Conservation (phyloP, 1,140 invertebrate genomes). For the Solenopsis invicta region DNA sequence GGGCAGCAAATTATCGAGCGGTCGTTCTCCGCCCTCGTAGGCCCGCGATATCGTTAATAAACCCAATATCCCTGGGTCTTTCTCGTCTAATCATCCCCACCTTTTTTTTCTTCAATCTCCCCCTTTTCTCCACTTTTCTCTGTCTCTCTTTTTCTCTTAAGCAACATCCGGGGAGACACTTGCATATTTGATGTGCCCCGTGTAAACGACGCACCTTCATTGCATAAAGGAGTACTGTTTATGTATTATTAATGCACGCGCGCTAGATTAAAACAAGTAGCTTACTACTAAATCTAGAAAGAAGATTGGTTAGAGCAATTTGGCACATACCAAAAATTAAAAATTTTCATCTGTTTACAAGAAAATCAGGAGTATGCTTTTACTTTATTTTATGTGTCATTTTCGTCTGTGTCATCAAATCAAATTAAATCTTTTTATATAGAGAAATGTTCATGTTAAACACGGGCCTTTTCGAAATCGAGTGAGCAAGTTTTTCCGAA, state of each 20-base stretch:
- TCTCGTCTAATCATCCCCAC: slow-evolving; percentile 85
- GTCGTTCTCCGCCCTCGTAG: slow-evolving; percentile 80
- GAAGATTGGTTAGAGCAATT: slow-evolving; percentile 36
- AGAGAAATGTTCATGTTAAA: neutral
- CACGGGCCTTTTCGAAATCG: neutral
- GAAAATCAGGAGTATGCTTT: neutral
- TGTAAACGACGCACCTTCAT: slow-evolving; percentile 83
- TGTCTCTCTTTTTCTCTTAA: slow-evolving; percentile 59
- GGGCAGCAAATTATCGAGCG: slow-evolving; percentile 83
- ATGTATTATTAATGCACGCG: slow-evolving; percentile 83
- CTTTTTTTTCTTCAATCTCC: slow-evolving; percentile 62
- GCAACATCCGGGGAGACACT: slow-evolving; percentile 79
- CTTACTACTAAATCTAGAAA: neutral
- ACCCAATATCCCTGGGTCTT: slow-evolving; percentile 81
- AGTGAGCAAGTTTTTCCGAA: neutral
- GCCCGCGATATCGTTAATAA: slow-evolving; percentile 86
- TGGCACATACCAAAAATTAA: neutral
- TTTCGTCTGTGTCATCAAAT: neutral
- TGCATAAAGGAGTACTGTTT: slow-evolving; percentile 81
- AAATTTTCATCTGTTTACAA: neutral
- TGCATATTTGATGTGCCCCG: slow-evolving; percentile 84
- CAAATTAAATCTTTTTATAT: neutral
- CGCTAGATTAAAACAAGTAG: slow-evolving; percentile 63
- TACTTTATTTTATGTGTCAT: neutral
- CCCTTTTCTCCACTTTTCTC: slow-evolving; percentile 45